Base-by-base conservation (phyloP, 2,888 invertebrate genomes). In the Plusia festucae region DNA sequence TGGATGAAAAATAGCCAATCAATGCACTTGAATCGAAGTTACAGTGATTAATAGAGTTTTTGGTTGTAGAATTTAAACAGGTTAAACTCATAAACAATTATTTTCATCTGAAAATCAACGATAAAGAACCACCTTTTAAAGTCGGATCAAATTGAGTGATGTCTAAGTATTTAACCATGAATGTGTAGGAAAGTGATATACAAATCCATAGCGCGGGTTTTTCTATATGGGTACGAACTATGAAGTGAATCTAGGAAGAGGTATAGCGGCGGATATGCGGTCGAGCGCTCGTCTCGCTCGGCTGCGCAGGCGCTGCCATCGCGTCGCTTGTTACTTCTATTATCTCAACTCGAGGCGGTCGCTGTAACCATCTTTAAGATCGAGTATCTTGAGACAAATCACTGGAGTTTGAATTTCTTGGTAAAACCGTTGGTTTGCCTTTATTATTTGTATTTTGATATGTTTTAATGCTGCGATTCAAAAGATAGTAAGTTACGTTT, bases 191-290 rank as follows among this genome's bases (percentile, higher is more conserved):
- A 82, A 79, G 77, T 77, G 76, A 78, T 79, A 60, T 61, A 77
- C 66, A 75, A 55, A 62, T 56, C 54, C 69, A 81, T 71, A 73
- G 78, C 79, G 71, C 76, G 71, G 77, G 66, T 67, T 84, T 79
- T 78, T 78, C 79, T 61, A 32, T 77, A 72, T 73, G 73, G 68
- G 72, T 70, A 60, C 64, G 69, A 74, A 81, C 78, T 82, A 60
- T 65, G 69, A 74, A 81, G 78, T 82, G 79, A 83, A 83, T 88
- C 92, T 93, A 93, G 93, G 91, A 92, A 91, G 87, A 87, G 87
- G 86, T 83, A 87, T 85, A 83, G 87, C 88, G 85, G 89, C 94
- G 94, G 94, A 94, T 93, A 87, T 93, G 90, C 93, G 94, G 94
- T 93, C 91, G 94, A 93, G 91, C 87, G 93, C 87, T 44, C 87